Evolutionary conservation across 2,113 vertebrate genomes (phyloP).

Genomic region (Coreoperca whiteheadi): DNA sequence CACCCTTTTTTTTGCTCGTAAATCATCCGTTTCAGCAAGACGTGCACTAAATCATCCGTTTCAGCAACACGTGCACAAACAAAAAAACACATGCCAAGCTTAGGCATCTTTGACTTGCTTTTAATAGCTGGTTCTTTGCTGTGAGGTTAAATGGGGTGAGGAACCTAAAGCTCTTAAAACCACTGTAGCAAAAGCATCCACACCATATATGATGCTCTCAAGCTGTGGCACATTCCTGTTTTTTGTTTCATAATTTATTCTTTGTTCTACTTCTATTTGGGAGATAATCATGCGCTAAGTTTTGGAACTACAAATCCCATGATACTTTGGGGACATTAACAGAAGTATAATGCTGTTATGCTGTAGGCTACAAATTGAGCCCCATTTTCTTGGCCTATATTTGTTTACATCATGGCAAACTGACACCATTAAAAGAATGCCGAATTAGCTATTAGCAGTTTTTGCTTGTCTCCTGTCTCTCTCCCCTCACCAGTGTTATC

Average conservation of each 20-base stretch:
- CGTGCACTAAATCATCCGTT: conserved; percentile 31
- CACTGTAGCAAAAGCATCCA: not conserved
- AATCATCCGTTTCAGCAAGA: conserved; percentile 34
- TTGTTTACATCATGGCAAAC: not conserved
- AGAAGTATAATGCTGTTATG: not conserved
- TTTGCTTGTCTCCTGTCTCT: not conserved
- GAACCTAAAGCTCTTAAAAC: not conserved
- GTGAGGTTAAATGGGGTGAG: conserved; percentile 19
- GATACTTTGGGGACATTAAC: not conserved
- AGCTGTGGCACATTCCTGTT: not conserved
- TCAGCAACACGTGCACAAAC: conserved; percentile 16
- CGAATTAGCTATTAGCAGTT: not conserved
- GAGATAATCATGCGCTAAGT: not conserved
- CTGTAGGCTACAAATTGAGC: not conserved
- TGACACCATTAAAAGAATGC: not conserved
- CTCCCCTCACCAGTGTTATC: not conserved
- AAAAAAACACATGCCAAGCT: not conserved
- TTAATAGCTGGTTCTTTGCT: not conserved
- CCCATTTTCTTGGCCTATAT: not conserved
- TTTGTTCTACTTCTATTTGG: not conserved
- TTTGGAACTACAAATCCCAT: not conserved
- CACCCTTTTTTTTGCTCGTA: conserved; percentile 15
- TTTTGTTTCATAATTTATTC: not conserved
- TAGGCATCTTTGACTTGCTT: not conserved
- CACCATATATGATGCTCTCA: not conserved